Conservation (phyloP, 2,888 invertebrate genomes). For the Tridacna gigas region DNA sequence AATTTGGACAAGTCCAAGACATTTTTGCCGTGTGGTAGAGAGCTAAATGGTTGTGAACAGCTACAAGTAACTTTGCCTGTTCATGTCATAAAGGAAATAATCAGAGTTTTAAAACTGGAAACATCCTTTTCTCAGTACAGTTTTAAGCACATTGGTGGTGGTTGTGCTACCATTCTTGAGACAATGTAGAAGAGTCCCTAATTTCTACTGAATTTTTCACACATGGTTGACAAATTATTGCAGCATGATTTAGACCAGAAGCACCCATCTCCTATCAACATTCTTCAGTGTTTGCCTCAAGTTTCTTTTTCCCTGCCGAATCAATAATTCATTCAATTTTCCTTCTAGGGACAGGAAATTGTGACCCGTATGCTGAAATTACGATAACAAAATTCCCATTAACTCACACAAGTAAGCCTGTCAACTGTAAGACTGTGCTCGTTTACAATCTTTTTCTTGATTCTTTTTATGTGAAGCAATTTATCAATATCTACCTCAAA, state of each 20-base stretch:
- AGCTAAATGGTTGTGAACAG: no score
- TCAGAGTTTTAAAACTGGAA: no score
- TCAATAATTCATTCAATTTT: slow-evolving; percentile 35
- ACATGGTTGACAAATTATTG: slow-evolving; percentile 24
- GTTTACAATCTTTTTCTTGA: background rate
- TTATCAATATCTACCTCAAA: background rate
- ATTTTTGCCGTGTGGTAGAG: no score
- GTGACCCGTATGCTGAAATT: slow-evolving; percentile 30
- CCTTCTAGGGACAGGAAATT: slow-evolving; percentile 36
- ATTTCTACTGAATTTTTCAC: slow-evolving; percentile 5
- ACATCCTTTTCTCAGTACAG: no score
- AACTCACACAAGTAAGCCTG: slow-evolving; percentile 15
- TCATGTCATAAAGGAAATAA: no score
- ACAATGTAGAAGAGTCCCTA: background rate
- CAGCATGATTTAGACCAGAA: slow-evolving; percentile 11
- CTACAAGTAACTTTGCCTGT: no score
- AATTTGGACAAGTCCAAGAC: no score
- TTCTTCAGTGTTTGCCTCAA: slow-evolving; percentile 16
- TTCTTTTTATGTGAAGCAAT: background rate
- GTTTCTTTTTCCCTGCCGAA: slow-evolving; percentile 19
- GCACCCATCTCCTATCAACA: slow-evolving; percentile 11
- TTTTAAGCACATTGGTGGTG: no score
- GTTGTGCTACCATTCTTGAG: no score
- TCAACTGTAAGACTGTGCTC: background rate
- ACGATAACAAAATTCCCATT: slow-evolving; percentile 29